phyloP scores from a whole-genome alignment of 1,140 invertebrate species.

The Wiebesia pumilae region DNA sequence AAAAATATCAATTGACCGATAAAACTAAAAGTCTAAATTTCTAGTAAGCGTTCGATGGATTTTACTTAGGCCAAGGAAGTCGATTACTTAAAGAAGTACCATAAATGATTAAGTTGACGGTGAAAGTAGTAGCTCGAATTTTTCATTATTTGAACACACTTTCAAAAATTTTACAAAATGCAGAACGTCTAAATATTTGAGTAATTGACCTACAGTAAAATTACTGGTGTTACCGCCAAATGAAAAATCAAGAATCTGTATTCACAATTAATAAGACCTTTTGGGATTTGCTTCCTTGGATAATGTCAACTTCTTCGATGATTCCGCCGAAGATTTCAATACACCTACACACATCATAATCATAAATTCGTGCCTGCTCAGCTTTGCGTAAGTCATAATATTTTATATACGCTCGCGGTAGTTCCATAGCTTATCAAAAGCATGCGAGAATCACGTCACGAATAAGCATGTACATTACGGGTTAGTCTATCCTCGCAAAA shows the following conservation, averaged over 20 bases:
- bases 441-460: neutral
- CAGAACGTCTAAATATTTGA: too few species aligned
- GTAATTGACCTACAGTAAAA: too few species aligned
- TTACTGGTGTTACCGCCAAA: neutral
- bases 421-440: slow-evolving; percentile 16
- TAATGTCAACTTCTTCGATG: neutral
- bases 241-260: neutral
- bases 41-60: too few species aligned
- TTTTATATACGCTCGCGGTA: slow-evolving; percentile 19
- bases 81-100: too few species aligned
- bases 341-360: neutral
- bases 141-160: too few species aligned
- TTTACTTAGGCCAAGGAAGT: too few species aligned
- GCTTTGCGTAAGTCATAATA: slow-evolving; percentile 8
- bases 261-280: neutral
- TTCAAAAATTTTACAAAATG: too few species aligned
- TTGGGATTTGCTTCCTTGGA: neutral
- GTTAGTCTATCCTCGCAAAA: neutral
- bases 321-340: neutral
- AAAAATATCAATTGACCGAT: too few species aligned
- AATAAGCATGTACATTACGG: neutral
- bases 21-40: too few species aligned
- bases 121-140: too few species aligned
- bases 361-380: neutral
- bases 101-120: too few species aligned